Percentiles rank a stretch among this genome's conserved stretches.
These are phyloP conservation scores for Sarcophaga carnaria DNA, from an alignment of 2,888 invertebrate species.

Conservation along the genomic window DNA sequence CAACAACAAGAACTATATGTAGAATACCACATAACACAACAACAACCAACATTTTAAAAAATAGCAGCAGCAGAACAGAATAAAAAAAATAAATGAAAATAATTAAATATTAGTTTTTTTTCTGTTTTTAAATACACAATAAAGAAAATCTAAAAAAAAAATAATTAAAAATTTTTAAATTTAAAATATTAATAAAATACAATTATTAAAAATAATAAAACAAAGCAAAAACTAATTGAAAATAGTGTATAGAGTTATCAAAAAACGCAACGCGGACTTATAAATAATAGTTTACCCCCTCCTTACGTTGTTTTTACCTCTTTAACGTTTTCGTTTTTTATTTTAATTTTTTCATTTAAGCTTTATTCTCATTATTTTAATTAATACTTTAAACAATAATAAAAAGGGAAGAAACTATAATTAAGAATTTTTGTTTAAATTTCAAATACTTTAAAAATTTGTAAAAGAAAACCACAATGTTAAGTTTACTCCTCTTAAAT, in stretches of 20 bases:
- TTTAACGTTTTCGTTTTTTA: neutral
- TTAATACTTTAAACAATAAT: neutral
- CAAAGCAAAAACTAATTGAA: neutral
- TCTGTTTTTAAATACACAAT: constrained; percentile 22
- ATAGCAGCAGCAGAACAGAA: constrained; percentile 23
- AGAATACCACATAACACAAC: neutral
- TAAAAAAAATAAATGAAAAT: constrained; percentile 10
- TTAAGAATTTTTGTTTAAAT: neutral
- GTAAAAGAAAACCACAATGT: neutral
- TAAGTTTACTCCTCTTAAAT: too few species aligned
- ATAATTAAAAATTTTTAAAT: neutral
- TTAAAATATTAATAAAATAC: constrained; percentile 38
- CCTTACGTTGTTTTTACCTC: neutral
- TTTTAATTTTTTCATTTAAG: constrained; percentile 39
- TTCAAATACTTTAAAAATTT: neutral
- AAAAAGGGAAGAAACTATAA: neutral
- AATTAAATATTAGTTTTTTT: neutral
- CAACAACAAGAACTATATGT: neutral
- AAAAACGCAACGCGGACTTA: constrained; percentile 26
- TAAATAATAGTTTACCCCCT: constrained; percentile 14
- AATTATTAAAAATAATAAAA: neutral
- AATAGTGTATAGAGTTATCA: constrained; percentile 42
- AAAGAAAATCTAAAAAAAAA: constrained; percentile 5
- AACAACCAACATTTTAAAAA: neutral
- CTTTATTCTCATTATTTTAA: constrained; percentile 34